These are phyloP conservation scores for Epinephelus cyanopodus DNA, from an alignment of 2,113 vertebrate species.

Conservation along the genomic window DNA sequence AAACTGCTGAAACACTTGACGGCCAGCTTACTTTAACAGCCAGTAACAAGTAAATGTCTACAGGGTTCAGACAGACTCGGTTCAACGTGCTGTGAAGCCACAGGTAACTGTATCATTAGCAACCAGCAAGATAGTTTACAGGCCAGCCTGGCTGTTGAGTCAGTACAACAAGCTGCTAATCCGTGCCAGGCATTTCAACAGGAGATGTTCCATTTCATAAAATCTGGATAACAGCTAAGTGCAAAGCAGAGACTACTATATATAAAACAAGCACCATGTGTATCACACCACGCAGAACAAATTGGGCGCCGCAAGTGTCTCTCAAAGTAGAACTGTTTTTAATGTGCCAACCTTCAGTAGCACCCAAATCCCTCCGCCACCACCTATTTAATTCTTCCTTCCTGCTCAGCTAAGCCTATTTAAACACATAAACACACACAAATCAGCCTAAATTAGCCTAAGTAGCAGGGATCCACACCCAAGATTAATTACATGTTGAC, in stretches of 20 bases:
- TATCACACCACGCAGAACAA: conserved; percentile 12
- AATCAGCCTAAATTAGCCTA: conserved; percentile 10
- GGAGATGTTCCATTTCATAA: conserved; percentile 1
- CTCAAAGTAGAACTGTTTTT: conserved; percentile 15
- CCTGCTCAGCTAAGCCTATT: conserved; percentile 37
- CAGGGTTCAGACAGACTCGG: background rate
- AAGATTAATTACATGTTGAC: conserved; percentile 39
- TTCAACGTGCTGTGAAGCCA: conserved; percentile 1
- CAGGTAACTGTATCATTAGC: conserved; percentile 15
- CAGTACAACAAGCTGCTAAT: conserved; percentile 31
- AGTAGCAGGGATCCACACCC: conserved; percentile 17
- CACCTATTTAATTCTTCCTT: conserved; percentile 25
- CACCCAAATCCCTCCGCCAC: background rate
- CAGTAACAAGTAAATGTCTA: background rate
- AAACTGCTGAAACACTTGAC: background rate
- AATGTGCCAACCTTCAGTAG: background rate
- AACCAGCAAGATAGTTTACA: conserved; percentile 7
- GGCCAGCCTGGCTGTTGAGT: conserved; percentile 17
- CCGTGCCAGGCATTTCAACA: conserved; percentile 10
- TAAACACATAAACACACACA: conserved; percentile 12
- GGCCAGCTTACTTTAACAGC: background rate
- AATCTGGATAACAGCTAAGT: conserved; percentile 15
- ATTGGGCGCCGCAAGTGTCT: background rate
- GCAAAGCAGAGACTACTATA: background rate
- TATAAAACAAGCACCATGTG: background rate